Base-by-base conservation (phyloP, 2,888 invertebrate genomes). In the Netelia melanura region DNA sequence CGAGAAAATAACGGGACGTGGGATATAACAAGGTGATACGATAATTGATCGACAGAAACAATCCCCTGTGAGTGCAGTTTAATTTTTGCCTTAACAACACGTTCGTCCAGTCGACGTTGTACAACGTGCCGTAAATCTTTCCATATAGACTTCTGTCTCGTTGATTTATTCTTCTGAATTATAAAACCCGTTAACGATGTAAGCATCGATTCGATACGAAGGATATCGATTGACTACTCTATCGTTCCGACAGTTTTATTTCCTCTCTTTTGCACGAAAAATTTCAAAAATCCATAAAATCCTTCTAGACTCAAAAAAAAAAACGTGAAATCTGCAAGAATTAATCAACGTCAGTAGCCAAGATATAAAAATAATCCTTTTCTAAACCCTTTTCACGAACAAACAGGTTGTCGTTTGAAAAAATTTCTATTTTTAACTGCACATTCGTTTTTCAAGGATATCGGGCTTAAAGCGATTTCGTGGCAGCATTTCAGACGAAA, bases 131-230 rank as follows among this genome's bases (percentile, higher is more conserved):
- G 43, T 79, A 71, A 79, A 79, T 79, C 71, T 79, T 17, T 62
- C 43, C 14, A 38, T 5, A 14, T 17, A 21, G 70, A 54, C 62
- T 54, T 79, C 64, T 52, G 6, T 23, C 11, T n/a, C 21, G 23
- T 54, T 79, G 79, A 79, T 71, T 71, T 79, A 71, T 71, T 70
- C 17, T n/a, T 25, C 38, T 54, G 71, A 21, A 30, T 78, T 78
- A 30, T 61, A 61, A 71, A 79, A 54, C 62, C 38, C 52, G 23
- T 25, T n/a, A 79, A 79, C 70, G 17, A 54, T 52, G 11, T 62
- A 71, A 54, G 62, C 52, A 52, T 54, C 38, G 25, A 43, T 64
- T 3, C 54, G 79, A n/a, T 3, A 64, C 48, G 48, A 48, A 48
- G 48, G 14, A 48, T 11, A 48, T 48, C 14, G 48, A 48, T 48